phyloP scores from a whole-genome alignment of 64 coral and sea anemone species.

The Pachyseris speciosa region DNA sequence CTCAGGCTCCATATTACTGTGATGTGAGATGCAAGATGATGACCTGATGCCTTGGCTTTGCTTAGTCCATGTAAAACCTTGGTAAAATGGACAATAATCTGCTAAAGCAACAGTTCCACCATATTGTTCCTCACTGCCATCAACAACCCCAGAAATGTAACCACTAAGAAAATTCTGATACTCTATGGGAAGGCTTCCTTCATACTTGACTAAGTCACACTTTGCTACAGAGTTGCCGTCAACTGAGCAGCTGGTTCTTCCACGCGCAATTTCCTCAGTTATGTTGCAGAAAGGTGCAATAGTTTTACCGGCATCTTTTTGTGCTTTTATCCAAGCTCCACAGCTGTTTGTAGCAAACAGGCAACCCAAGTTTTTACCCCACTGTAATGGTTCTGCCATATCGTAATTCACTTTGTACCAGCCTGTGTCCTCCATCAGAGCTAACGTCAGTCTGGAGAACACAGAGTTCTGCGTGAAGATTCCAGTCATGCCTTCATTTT shows the following conservation, averaged over 20 bases:
- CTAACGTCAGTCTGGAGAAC: constrained; percentile 89
- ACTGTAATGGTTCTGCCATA: constrained; percentile 87
- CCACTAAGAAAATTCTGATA: constrained; percentile 89
- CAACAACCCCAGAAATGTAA: constrained; percentile 39
- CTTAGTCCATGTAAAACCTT: constrained; percentile 85
- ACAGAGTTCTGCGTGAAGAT: constrained; percentile 91
- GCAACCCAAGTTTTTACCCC: constrained; percentile 95
- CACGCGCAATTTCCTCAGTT: background rate
- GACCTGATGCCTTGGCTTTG: constrained; percentile 56
- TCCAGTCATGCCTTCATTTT: constrained; percentile 98
- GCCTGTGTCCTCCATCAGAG: constrained; percentile 98
- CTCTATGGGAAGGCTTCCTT: constrained; percentile 51
- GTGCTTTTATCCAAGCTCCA: constrained; percentile 89
- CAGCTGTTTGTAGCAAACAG: constrained; percentile 95
- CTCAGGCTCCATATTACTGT: constrained; percentile 36
- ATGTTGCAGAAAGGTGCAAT: constrained; percentile 83
- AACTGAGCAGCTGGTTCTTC: constrained; percentile 69
- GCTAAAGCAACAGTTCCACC: constrained; percentile 83
- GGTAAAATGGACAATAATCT: constrained; percentile 94
- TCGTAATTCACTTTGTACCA: constrained; percentile 91
- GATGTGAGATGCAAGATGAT: constrained; percentile 69
- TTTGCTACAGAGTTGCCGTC: constrained; percentile 78
- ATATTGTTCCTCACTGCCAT: constrained; percentile 52
- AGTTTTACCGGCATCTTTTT: constrained; percentile 35
- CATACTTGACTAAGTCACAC: constrained; percentile 87